These are phyloP conservation scores for Zelleria hepariella DNA, from an alignment of 2,888 invertebrate species.

Conservation along the genomic window DNA sequence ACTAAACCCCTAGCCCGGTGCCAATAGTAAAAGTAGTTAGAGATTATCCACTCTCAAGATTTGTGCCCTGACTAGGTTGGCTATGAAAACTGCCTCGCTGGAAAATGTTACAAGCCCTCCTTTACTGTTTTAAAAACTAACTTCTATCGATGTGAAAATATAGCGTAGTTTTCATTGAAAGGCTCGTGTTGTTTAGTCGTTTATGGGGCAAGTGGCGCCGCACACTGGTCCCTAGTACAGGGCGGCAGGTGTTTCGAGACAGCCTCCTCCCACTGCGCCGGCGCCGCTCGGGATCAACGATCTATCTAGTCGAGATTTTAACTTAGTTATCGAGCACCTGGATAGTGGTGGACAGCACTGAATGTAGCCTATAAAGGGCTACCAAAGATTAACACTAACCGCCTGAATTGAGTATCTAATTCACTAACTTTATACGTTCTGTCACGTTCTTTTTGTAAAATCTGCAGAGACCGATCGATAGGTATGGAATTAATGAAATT, in stretches of 20 bases:
- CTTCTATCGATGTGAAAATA: constrained; percentile 27
- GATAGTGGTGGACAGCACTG: constrained; percentile 9
- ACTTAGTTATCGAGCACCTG: constrained; percentile 38
- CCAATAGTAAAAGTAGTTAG: constrained; percentile 53
- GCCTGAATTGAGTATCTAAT: too few relatives aligned
- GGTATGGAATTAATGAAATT: too few relatives aligned
- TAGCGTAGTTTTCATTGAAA: constrained; percentile 26
- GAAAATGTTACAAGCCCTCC: constrained; percentile 14
- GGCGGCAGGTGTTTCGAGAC: constrained; percentile 67
- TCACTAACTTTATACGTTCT: too few relatives aligned
- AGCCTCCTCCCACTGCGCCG: constrained; percentile 66
- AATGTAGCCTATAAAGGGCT: too few relatives aligned
- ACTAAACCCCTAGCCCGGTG: constrained; percentile 36
- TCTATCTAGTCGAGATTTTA: constrained; percentile 66
- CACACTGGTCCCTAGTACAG: constrained; percentile 61
- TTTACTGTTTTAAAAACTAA: constrained; percentile 11
- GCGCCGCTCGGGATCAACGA: constrained; percentile 58
- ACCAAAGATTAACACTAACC: too few relatives aligned
- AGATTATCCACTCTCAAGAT: constrained; percentile 61
- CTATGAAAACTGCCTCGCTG: constrained; percentile 17
- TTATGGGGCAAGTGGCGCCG: constrained; percentile 18
- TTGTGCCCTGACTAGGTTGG: constrained; percentile 60
- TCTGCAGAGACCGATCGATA: too few relatives aligned
- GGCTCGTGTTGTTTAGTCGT: constrained; percentile 19
- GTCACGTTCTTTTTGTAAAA: too few relatives aligned